Evolutionary conservation across 1,140 invertebrate species (phyloP).

Genomic region (Hermetia illucens): DNA sequence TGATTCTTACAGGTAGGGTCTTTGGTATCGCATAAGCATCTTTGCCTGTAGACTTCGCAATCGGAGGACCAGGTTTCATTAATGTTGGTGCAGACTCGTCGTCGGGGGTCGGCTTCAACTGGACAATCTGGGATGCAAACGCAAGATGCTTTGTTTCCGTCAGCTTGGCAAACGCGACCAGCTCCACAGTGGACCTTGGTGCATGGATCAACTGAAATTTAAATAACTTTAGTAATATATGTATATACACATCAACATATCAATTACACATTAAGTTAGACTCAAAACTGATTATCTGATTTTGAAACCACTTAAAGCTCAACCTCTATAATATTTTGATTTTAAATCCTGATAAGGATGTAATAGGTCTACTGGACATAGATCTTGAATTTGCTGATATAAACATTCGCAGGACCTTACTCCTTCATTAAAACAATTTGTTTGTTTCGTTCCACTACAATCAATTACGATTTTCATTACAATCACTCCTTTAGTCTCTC

Average conservation of each 20-base stretch:
- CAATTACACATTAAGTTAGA: not conserved
- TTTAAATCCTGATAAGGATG: no score
- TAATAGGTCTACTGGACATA: no score
- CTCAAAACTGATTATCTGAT: not conserved
- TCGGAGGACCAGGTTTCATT: slow-evolving; percentile 89
- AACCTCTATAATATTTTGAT: not conserved
- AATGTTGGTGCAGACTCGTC: slow-evolving; percentile 80
- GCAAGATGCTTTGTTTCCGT: slow-evolving; percentile 62
- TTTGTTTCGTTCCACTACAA: no score
- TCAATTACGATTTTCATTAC: no score
- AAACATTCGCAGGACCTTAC: no score
- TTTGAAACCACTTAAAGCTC: not conserved
- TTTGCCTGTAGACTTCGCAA: slow-evolving; percentile 79
- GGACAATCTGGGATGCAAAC: slow-evolving; percentile 75
- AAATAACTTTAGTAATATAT: not conserved
- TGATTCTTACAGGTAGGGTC: slow-evolving; percentile 55
- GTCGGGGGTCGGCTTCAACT: slow-evolving; percentile 56
- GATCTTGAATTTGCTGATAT: no score
- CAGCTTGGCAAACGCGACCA: slow-evolving; percentile 71
- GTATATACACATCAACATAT: not conserved
- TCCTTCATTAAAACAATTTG: no score
- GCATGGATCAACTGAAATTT: slow-evolving; percentile 52
- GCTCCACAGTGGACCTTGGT: slow-evolving; percentile 75
- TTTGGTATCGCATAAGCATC: slow-evolving; percentile 71
- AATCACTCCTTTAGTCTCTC: no score